These are phyloP conservation scores for Chlorops oryzae DNA, from an alignment of 1,140 invertebrate genomes.

Conservation along the genomic window DNA sequence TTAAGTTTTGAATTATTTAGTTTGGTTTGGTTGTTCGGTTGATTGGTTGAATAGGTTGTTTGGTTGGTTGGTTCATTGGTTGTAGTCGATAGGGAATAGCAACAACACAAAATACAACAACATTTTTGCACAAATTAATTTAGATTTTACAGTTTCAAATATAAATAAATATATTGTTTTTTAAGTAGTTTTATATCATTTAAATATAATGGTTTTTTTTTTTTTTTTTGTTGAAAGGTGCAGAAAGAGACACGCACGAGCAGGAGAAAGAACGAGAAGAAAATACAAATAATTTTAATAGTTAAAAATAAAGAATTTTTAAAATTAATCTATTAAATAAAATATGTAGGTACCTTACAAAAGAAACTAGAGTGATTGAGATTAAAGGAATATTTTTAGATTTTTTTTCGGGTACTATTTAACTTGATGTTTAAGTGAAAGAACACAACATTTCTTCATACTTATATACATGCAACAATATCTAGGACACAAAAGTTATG, in stretches of 20 bases:
- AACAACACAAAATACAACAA: constrained; percentile 12
- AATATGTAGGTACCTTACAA: no score
- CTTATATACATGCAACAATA: no score
- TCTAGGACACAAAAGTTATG: no score
- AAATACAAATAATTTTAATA: constrained; percentile 8
- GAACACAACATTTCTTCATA: no score
- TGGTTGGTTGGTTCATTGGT: not conserved
- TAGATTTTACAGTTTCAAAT: not conserved
- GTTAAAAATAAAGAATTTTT: not conserved
- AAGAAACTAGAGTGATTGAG: no score
- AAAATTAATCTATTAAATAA: not conserved
- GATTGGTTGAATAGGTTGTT: constrained; percentile 5
- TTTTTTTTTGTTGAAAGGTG: constrained; percentile 26
- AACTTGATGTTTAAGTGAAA: no score
- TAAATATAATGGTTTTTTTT: constrained; percentile 22
- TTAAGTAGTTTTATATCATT: not conserved
- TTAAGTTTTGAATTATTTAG: constrained; percentile 4
- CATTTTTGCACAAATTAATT: constrained; percentile 6
- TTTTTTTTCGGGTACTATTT: no score
- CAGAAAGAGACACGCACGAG: constrained; percentile 30
- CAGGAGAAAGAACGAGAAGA: constrained; percentile 29
- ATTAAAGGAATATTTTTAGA: no score
- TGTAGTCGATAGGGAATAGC: not conserved
- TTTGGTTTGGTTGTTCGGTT: constrained; percentile 2
- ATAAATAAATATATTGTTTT: not conserved